Evolutionary conservation across 1,140 invertebrate species (phyloP).

Genomic region (Drosophila orosa): DNA sequence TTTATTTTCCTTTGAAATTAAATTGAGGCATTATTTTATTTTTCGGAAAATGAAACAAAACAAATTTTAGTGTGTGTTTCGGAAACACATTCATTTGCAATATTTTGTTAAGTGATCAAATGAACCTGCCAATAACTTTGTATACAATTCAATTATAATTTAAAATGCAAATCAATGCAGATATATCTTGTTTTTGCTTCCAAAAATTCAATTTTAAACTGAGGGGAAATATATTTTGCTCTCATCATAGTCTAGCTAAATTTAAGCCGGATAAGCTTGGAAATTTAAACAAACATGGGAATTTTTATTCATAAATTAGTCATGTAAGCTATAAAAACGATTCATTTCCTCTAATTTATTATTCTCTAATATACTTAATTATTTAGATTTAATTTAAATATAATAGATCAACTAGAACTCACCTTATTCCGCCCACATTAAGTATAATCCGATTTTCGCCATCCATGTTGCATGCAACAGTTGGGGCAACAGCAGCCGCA

Average conservation of each 20-base stretch:
- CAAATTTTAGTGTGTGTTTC: background rate
- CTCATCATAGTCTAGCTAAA: background rate
- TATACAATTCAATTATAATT: background rate
- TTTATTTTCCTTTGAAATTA: background rate
- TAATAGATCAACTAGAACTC: conserved; percentile 1
- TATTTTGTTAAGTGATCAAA: background rate
- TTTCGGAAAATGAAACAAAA: background rate
- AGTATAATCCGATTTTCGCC: conserved; percentile 97
- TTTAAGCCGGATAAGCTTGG: background rate
- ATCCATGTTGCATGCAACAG: conserved; percentile 88
- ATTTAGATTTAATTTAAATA: background rate
- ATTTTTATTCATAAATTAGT: background rate
- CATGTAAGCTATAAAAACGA: background rate
- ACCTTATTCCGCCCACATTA: conserved; percentile 96
- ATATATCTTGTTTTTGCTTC: background rate
- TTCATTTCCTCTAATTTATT: background rate
- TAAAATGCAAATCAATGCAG: background rate
- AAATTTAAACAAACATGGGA: background rate
- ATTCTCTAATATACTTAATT: background rate
- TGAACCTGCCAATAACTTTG: background rate
- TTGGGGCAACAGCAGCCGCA: conserved; percentile 73
- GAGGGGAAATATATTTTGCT: background rate
- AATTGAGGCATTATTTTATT: background rate
- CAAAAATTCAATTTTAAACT: background rate
- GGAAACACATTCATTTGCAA: too few species aligned